Evolutionary conservation across 2,797 vertebrate species (phyloP).

Genomic region (Eutrigla gurnardus): DNA sequence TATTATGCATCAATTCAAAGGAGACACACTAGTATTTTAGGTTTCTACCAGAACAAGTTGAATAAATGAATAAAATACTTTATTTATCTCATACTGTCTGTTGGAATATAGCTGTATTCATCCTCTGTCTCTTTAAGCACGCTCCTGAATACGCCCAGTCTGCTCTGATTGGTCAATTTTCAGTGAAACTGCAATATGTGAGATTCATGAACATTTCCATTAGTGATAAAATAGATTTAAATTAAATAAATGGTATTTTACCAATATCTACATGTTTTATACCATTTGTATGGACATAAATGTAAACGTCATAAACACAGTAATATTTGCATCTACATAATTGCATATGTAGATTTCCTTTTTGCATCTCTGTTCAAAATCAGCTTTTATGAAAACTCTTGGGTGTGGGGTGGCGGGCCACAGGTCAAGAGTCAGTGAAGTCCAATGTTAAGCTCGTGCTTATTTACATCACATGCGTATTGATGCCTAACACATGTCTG

Average conservation of each 20-base stretch:
- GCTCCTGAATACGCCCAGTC: no score
- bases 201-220: no score
- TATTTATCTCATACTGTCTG: no score
- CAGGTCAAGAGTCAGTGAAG: slow-evolving; percentile 24
- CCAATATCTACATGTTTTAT: background rate
- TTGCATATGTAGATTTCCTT: background rate
- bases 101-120: no score
- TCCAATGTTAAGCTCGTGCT: slow-evolving; percentile 20
- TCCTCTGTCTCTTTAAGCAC: no score
- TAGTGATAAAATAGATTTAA: no score
- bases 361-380: background rate
- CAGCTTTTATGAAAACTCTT: background rate
- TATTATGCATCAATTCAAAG: background rate
- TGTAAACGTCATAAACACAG: background rate
- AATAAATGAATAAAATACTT: background rate
- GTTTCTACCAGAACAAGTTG: background rate
- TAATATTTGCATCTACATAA: background rate
- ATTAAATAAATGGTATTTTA: background rate
- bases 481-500: slow-evolving; percentile 17
- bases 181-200: no score
- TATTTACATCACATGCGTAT: slow-evolving; percentile 36
- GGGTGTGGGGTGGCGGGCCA: background rate
- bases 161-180: no score
- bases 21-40: background rate
- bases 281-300: background rate